Evolutionary conservation across 2,797 vertebrate species (phyloP), one percentile per base, ranked within the genome.

Genomic region (Gymnothorax javanicus): DNA sequence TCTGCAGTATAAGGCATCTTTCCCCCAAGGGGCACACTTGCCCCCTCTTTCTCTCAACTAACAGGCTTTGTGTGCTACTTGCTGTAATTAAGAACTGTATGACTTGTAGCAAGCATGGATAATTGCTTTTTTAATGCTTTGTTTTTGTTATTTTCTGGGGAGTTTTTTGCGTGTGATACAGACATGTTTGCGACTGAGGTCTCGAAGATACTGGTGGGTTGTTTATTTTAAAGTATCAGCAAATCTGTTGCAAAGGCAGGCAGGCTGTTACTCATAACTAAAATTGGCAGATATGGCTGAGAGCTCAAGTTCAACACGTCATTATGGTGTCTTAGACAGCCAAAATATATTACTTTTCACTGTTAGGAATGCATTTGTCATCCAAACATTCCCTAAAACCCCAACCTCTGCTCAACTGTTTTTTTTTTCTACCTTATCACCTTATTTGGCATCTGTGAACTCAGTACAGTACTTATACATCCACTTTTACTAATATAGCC

Each of bases 211-310:
- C 87, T 89, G 90, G 59, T 85, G 90, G 89, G 86, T 87, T 89
- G 94, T 91, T 92, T 91, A 94, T 93, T 86, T 85, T 85, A 79
- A 64, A 50, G 86, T 33, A 86, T 88, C 77, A 83, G 81, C 83
- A 62, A 43, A 43, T 43, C 33, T 43, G 86, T 92, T 92, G 93
- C 92, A 90, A 91, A 94, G 92, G 87, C 50, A 56, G 62, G 17
- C 50, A 43, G 20, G 15, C 27, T 52, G 87, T 59, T 89, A 89
- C 86, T 89, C 87, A 84, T 90, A 89, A 89, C 89, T 90, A 88
- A 91, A 90, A 92, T 92, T 90, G 90, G 89, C 88, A 90, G 89
- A 88, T 87, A 56, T 88, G 89, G 89, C 87, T 17, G 7, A 3
- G 62, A 67, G 62, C 62, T 67, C 20, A n/a, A 67, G 62, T 67